Conservation (phyloP, 2,113 vertebrate species). For the Phrynocephalus versicolor region DNA sequence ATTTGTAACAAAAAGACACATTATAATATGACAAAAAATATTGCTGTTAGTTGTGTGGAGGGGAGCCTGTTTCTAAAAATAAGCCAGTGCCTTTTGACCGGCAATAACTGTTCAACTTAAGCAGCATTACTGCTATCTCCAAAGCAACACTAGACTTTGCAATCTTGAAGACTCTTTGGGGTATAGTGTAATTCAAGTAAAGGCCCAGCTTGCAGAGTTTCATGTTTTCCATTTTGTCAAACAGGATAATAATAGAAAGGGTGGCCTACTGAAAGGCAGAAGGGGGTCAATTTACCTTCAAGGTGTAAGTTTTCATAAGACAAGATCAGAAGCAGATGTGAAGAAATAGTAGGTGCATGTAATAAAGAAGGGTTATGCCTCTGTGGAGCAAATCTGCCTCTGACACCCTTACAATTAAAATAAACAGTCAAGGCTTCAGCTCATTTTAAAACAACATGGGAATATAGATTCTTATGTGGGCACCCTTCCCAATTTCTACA, state of each 20-base stretch:
- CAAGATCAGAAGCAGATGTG: constrained; percentile 65
- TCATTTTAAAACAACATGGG: constrained; percentile 26
- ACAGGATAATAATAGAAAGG: constrained; percentile 45
- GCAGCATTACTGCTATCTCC: not conserved
- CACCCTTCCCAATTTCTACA: too few species aligned
- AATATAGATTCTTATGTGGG: not conserved
- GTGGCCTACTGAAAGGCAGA: constrained; percentile 52
- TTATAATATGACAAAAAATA: not conserved
- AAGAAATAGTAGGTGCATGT: constrained; percentile 45
- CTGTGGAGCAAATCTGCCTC: constrained; percentile 38
- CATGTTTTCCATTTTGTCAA: constrained; percentile 29
- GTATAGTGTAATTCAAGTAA: not conserved
- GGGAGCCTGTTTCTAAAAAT: not conserved
- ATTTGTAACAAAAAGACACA: too few species aligned
- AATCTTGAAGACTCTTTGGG: not conserved
- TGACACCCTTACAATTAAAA: constrained; percentile 46
- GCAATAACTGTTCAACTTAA: not conserved
- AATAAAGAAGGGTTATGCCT: constrained; percentile 41
- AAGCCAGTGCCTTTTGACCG: not conserved
- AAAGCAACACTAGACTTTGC: not conserved
- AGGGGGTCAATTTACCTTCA: constrained; percentile 38
- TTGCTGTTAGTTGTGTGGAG: not conserved
- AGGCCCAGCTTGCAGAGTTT: constrained; percentile 1
- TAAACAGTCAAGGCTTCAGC: not conserved
- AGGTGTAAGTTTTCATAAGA: constrained; percentile 59